Percentiles rank a stretch among this genome's conserved stretches.
Conservation (phyloP, 2,797 vertebrate genomes). For the Choloepus didactylus region DNA sequence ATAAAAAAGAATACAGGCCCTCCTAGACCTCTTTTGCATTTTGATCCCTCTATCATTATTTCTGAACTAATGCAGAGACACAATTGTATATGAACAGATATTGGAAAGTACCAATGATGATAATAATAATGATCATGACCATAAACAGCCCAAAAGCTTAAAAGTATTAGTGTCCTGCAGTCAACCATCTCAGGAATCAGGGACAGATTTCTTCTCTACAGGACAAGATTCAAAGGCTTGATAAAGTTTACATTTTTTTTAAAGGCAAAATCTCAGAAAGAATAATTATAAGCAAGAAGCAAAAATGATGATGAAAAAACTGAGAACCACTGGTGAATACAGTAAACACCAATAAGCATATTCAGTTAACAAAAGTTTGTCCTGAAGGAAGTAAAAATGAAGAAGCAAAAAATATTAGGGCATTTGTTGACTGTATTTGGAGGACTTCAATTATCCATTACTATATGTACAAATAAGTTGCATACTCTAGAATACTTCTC, state of each 20-base stretch:
- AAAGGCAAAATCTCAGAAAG: conserved; percentile 44
- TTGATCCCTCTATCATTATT: not conserved
- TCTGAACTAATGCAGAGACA: not conserved
- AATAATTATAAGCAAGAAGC: conserved; percentile 53
- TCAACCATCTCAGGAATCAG: conserved; percentile 25
- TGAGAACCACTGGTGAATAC: not conserved
- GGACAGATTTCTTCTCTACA: conserved; percentile 34
- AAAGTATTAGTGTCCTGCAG: conserved; percentile 19
- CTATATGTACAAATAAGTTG: not conserved
- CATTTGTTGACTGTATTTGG: not conserved
- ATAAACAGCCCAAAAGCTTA: conserved; percentile 50
- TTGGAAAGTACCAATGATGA: not conserved
- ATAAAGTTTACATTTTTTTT: conserved; percentile 52
- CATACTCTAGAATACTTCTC: not conserved
- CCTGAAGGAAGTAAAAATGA: not conserved
- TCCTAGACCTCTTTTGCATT: not conserved
- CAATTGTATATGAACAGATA: not conserved
- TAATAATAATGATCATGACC: not conserved
- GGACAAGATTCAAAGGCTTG: conserved; percentile 24
- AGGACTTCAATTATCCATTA: no score
- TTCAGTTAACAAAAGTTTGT: not conserved
- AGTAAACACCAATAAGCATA: not conserved
- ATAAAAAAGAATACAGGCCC: not conserved
- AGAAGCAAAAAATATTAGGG: not conserved
- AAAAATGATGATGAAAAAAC: not conserved